Evolutionary conservation across 2,797 vertebrate genomes (phyloP), one percentile per base, ranked within the genome.

Genomic region (Pseudomugil gertrudae): DNA sequence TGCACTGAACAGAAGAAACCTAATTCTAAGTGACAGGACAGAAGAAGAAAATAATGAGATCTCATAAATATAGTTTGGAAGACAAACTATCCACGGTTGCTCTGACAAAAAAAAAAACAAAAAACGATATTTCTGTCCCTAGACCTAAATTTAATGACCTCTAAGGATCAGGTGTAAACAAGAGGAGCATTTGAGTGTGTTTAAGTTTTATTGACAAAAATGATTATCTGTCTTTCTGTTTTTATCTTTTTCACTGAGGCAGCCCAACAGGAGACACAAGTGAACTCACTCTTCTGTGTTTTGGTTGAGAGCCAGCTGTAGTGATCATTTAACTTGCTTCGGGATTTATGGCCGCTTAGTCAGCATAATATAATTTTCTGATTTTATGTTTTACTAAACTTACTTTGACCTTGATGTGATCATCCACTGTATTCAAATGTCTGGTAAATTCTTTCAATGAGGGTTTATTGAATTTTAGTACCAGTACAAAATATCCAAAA

Each of bases 31-130:
- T 91, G 90, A 91, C 90, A 87, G 83, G 79, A 78, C 63, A 85
- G 86, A 86, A 88, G 87, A 92, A 87, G 86, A 84, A 91, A 89
- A 92, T 92, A 93, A 93, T 87, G 88, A 90, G 82, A 80, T 76
- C 84, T 86, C 86, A 82, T 81, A 81, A 91, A 89, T 87, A 80
- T 85, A 84, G 81, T 80, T 78, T 63, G 63, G 78, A 61, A 86
- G 63, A 81, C 84, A 76, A 84, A 83, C 74, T 45, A 54, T 74
- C 66, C 60, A 51, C 72, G 57, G 35, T 67, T 57, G 68, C 70
- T 78, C 51, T 38, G 69, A 84, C 73, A 72, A 81, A 48, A 78
- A 62, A 50, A 48, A 78, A 30, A 6, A 30, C n/a, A n/a, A n/a
- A n/a, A n/a, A n/a, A n/a, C n/a, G 74, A 69, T 89, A 85, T 89